Conservation (phyloP, 2,113 vertebrate genomes). For the Alces alces region DNA sequence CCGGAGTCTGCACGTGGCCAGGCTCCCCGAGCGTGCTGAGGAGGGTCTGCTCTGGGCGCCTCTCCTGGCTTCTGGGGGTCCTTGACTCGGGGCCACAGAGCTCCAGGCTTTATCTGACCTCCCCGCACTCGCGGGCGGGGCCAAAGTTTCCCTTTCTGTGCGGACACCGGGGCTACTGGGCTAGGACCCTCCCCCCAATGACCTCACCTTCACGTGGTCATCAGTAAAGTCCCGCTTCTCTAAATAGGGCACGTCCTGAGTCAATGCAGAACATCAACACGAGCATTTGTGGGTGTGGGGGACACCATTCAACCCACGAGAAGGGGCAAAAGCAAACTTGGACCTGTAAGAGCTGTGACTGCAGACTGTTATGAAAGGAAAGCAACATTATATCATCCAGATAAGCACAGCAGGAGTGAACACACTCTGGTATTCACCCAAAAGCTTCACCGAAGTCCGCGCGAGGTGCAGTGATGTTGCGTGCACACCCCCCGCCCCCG, state of each 20-base stretch:
- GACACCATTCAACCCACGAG: background rate
- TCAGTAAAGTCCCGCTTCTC: background rate
- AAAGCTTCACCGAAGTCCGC: background rate
- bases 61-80: fast-evolving
- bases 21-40: fast-evolving
- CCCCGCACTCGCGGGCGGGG: fast-evolving
- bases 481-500: fast-evolving
- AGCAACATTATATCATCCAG: too few relatives aligned
- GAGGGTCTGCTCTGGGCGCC: fast-evolving
- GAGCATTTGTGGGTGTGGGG: background rate
- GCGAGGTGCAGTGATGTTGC: fast-evolving
- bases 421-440: fast-evolving
- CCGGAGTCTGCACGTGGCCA: fast-evolving
- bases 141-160: background rate
- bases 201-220: fast-evolving
- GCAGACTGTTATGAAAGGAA: background rate
- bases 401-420: fast-evolving
- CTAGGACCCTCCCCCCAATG: fast-evolving
- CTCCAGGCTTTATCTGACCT: fast-evolving
- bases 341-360: too few relatives aligned
- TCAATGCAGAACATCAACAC: fast-evolving
- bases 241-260: background rate
- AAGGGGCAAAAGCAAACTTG: background rate
- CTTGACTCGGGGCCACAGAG: background rate
- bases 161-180: fast-evolving